Evolutionary conservation across 2,888 invertebrate genomes (phyloP).

Genomic region (Subacronicta megacephala): DNA sequence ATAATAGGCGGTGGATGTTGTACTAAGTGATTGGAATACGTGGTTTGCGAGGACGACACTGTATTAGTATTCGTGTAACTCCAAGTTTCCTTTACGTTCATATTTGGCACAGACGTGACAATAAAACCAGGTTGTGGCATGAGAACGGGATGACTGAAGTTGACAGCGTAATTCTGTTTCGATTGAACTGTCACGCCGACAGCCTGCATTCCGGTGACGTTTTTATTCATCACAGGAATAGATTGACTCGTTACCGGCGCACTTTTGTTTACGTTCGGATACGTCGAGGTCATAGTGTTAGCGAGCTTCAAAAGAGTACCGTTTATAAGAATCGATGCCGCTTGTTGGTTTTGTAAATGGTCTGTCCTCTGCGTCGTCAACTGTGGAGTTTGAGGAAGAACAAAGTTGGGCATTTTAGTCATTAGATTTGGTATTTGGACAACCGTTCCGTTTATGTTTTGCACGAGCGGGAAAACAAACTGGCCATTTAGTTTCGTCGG

Average conservation of each 20-base stretch:
- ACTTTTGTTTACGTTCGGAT: conserved; percentile 78
- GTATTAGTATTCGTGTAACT: conserved; percentile 76
- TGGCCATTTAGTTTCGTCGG: conserved; percentile 86
- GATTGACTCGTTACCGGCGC: conserved; percentile 78
- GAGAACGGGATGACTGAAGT: conserved; percentile 85
- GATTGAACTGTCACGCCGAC: conserved; percentile 86
- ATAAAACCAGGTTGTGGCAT: conserved; percentile 86
- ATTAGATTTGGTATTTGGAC: conserved; percentile 91
- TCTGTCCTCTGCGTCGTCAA: conserved; percentile 78
- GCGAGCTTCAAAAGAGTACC: conserved; percentile 86
- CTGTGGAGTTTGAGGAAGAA: conserved; percentile 81
- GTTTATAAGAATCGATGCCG: conserved; percentile 86
- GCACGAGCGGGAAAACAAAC: conserved; percentile 90
- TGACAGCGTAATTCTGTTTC: conserved; percentile 87
- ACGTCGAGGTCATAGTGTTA: conserved; percentile 76
- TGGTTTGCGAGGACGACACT: conserved; percentile 72
- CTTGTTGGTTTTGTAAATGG: conserved; percentile 81
- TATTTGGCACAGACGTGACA: conserved; percentile 88
- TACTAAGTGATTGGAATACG: conserved; percentile 77
- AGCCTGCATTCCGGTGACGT: conserved; percentile 80
- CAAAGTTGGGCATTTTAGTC: conserved; percentile 89
- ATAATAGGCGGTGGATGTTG: conserved; percentile 80
- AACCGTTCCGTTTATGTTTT: conserved; percentile 89
- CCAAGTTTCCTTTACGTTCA: conserved; percentile 86
- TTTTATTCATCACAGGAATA: conserved; percentile 83